Base-by-base conservation (phyloP, 2,888 invertebrate genomes). In the Carabus problematicus region DNA sequence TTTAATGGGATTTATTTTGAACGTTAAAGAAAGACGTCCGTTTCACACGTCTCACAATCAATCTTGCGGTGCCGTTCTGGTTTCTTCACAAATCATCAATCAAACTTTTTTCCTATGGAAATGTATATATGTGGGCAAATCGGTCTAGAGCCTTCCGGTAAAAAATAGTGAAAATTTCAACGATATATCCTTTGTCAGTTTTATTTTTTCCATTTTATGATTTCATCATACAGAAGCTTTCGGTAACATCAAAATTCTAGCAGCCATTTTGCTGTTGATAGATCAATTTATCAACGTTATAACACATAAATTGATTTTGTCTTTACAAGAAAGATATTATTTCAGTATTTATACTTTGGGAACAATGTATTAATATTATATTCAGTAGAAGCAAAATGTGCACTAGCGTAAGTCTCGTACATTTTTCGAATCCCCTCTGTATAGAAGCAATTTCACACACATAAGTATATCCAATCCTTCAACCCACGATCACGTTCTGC, bases 51-150 rank as follows among this genome's bases (percentile, higher is more conserved):
- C 45, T n/a, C 45, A 42, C 60, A 61, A 61, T 61, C 60, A 61
- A 61, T 61, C 60, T 61, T 61, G 45, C 18, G 18, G 19, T 9
- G 43, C 43, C 45, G 45, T 61, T 61, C 60, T 45, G 60, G 45
- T 61, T 61, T 43, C 60, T 43, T 61, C 60, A 61, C 43, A 61
- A 61, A 61, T 61, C 60, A 43, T 61, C 45, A 43, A 61, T 61
- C 60, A 61, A 61, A 43, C 43, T 61, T 61, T n/a, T 52, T 52
- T 52, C 52, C 19, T 29, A 29, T 14, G 9, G 8, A 16, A 52
- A 52, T 19, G 14, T 16, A 52, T 52, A 52, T 52, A 52, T 14
- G 60, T 45, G 60, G 43, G 45, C 45, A 61, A 61, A 61, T 61
- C 16, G 45, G 45, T 45, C 40, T 45, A 42, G 45, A 43, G 29